phyloP scores from a whole-genome alignment of 2,797 vertebrate species.

The Danio choprae region DNA sequence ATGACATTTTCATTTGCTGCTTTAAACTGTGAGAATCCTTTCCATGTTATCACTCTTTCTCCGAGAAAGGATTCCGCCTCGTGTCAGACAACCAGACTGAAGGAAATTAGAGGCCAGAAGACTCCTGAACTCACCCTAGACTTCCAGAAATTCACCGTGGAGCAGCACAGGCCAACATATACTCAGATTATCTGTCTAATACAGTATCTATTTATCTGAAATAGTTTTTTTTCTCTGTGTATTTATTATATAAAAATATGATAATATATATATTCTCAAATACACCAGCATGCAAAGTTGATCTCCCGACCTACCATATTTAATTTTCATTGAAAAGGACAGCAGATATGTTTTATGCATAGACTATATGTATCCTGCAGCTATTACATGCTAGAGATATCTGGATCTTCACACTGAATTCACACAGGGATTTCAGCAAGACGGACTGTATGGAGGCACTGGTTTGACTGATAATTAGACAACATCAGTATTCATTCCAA shows the following conservation, averaged over 20 bases:
- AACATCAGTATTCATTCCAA: slow-evolving; percentile 39
- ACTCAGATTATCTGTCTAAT: background rate
- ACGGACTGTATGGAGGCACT: slow-evolving; percentile 16
- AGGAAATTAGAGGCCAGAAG: slow-evolving; percentile 39
- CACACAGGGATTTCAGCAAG: slow-evolving; percentile 7
- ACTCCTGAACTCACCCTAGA: slow-evolving; percentile 36
- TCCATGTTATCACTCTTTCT: slow-evolving; percentile 46
- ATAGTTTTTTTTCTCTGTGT: too few species aligned
- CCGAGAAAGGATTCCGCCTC: slow-evolving; percentile 34
- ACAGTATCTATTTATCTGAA: too few species aligned
- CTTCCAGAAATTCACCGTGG: slow-evolving; percentile 19
- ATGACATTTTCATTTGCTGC: slow-evolving; percentile 53
- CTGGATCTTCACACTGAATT: slow-evolving; percentile 7
- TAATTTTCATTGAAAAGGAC: slow-evolving; percentile 20
- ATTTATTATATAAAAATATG: too few species aligned
- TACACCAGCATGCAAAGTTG: slow-evolving; percentile 5
- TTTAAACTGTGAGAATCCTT: slow-evolving; percentile 45
- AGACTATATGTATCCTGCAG: background rate
- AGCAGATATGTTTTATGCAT: slow-evolving; percentile 42
- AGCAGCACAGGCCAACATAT: slow-evolving; percentile 2
- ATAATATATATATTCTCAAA: too few species aligned
- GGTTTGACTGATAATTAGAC: slow-evolving; percentile 40
- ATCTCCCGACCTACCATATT: slow-evolving; percentile 16
- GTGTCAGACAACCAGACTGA: slow-evolving; percentile 26
- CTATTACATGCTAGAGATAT: background rate